Evolutionary conservation across 1,140 invertebrate species (phyloP).

Genomic region (Acromyrmex heyeri): DNA sequence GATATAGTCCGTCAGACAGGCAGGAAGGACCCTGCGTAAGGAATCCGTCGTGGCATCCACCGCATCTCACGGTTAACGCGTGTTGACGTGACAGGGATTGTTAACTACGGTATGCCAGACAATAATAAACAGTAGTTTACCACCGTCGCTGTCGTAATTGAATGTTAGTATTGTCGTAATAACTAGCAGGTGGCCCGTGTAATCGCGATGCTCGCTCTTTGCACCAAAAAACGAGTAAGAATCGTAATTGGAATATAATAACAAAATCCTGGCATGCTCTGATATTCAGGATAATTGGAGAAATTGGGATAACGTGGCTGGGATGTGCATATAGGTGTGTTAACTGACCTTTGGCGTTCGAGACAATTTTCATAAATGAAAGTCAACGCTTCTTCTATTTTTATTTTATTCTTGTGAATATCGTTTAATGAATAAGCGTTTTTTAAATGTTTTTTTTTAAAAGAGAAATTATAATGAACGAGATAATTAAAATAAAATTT

Average conservation of each 20-base stretch:
- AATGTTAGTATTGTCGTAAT: constrained; percentile 45
- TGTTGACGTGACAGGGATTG: constrained; percentile 59
- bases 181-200: constrained; percentile 51
- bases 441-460: not conserved
- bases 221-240: not conserved
- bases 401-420: not conserved
- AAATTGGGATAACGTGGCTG: not conserved
- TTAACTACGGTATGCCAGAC: constrained; percentile 63
- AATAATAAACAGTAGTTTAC: constrained; percentile 65
- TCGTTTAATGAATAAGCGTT: not conserved
- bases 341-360: not conserved
- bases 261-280: constrained; percentile 6
- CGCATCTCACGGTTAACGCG: constrained; percentile 55
- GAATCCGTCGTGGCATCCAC: constrained; percentile 54
- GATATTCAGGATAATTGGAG: constrained; percentile 7
- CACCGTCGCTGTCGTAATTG: not conserved
- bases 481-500: not conserved
- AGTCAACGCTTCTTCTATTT: not conserved
- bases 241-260: not conserved
- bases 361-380: constrained; percentile 3
- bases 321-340: not conserved
- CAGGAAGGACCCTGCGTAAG: constrained; percentile 31
- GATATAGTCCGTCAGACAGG: not conserved
- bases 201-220: constrained; percentile 12
- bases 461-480: not conserved